Base-by-base conservation (phyloP, 2,797 vertebrate genomes). In the Leptoclinus maculatus region DNA sequence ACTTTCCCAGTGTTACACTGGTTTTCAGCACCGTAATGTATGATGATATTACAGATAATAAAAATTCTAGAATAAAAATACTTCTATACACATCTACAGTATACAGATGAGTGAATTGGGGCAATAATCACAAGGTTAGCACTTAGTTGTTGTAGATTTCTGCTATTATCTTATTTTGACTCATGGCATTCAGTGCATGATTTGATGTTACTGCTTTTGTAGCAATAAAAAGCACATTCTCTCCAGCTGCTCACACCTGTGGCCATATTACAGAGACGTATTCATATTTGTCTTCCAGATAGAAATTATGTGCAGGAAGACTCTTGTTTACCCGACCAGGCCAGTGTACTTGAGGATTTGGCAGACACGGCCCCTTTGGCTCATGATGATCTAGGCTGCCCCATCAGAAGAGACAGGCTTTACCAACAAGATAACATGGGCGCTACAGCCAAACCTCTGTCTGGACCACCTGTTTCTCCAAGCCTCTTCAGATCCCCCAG, bases 211-310 rank as follows among this genome's bases (percentile, higher is more conserved):
- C 78, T 93, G 88, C 90, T 89, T 34, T 88, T 90, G 83, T 93
- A 71, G 85, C 92, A 92, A 90, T 90, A 83, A 89, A 93, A 90
- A 93, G 92, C 93, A 93, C 92, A 94, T 93, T 93, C 66, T 94
- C 94, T 95, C 94, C 94, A 95, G 95, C 89, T 95, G 94, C 85
- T 93, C 93, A 91, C 91, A 93, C 94, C 93, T 93, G 86, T 92
- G 86, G 88, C 87, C 85, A 87, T 88, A 90, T 94, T 91, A 94
- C 91, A 94, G 91, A 92, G 85, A 83, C 84, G 83, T 95, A 94
- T 96, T 92, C 92, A 95, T 93, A 92, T 96, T 96, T 96, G 94
- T 96, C 93, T 96, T 96, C 89, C 95, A 96, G 95, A 96, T 92
- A 95, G 95, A 94, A 95, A 95, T 94, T 94, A 96, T 95, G 83